These are phyloP conservation scores for Halcyon malimbica DNA, from an alignment of 2,113 vertebrate species.

Conservation along the genomic window DNA sequence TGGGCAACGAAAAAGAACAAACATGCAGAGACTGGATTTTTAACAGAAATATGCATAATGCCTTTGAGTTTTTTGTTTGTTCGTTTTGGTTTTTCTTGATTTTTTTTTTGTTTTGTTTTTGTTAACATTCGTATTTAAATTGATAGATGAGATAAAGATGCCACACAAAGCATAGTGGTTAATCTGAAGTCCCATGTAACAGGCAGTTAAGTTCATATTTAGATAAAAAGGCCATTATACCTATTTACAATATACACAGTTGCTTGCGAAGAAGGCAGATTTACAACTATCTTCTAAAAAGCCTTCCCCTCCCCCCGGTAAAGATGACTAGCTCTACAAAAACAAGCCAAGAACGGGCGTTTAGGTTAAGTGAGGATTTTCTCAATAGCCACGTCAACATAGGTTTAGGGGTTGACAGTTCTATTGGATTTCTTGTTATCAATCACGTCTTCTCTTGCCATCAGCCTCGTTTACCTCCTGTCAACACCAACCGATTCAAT, in stretches of 20 bases:
- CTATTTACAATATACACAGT: conserved; percentile 97
- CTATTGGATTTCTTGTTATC: neutral
- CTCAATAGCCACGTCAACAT: neutral
- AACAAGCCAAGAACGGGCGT: conserved; percentile 68
- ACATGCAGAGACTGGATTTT: conserved; percentile 66
- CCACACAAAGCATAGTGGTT: conserved; percentile 80
- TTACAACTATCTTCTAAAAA: conserved; percentile 84
- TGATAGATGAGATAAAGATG: conserved; percentile 73
- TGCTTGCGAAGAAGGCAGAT: conserved; percentile 78
- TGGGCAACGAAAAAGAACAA: conserved; percentile 72
- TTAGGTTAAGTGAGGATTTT: conserved; percentile 22
- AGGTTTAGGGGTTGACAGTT: neutral
- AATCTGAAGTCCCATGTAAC: conserved; percentile 88
- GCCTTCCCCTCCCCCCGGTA: conserved; percentile 69
- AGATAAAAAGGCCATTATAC: conserved; percentile 92
- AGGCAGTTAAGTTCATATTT: conserved; percentile 83
- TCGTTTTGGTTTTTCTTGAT: neutral
- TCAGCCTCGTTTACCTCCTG: neutral
- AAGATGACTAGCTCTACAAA: conserved; percentile 76
- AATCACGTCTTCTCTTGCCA: neutral
- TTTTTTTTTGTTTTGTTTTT: neutral
- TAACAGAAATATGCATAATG: conserved; percentile 71
- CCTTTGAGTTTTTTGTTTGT: neutral
- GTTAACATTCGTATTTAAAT: conserved; percentile 72
- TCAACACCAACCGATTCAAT: conserved; percentile 20